These are phyloP conservation scores for Sebastes hubbsi DNA, from an alignment of 2,797 vertebrate species.

Conservation along the genomic window DNA sequence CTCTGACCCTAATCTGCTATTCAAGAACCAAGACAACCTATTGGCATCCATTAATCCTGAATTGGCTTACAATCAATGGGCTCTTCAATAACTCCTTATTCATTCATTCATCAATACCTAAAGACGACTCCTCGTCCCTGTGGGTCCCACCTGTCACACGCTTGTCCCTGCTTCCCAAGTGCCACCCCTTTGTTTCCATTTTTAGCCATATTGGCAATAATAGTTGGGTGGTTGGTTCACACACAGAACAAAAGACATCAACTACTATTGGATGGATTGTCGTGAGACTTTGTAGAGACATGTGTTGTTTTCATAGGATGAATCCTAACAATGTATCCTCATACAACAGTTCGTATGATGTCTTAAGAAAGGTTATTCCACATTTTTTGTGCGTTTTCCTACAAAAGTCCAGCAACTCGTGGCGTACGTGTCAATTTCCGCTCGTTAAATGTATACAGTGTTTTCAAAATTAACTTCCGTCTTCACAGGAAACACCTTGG, in stretches of 20 bases:
- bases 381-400: too few relatives aligned
- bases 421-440: too few relatives aligned
- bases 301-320: background rate
- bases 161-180: background rate
- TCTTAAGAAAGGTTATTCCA: too few relatives aligned
- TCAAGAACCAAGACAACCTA: slow-evolving; percentile 72
- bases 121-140: slow-evolving; percentile 14
- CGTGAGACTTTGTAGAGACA: background rate
- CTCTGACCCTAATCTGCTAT: slow-evolving; percentile 66
- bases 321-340: background rate
- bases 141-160: slow-evolving; percentile 24
- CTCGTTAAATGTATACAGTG: too few relatives aligned
- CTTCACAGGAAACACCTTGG: too few relatives aligned
- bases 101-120: slow-evolving; percentile 71
- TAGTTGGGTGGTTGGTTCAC: background rate
- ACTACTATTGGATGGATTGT: background rate
- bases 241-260: background rate
- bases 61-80: slow-evolving; percentile 69
- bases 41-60: slow-evolving; percentile 69
- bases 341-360: too few relatives aligned
- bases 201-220: background rate
- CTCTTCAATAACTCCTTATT: slow-evolving; percentile 69
- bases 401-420: too few relatives aligned
- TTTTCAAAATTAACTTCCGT: too few relatives aligned
- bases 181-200: background rate